Percentiles rank a stretch among this genome's conserved stretches.
Evolutionary conservation across 2,888 invertebrate species (phyloP).

Genomic region (Leptopilina myrica): DNA sequence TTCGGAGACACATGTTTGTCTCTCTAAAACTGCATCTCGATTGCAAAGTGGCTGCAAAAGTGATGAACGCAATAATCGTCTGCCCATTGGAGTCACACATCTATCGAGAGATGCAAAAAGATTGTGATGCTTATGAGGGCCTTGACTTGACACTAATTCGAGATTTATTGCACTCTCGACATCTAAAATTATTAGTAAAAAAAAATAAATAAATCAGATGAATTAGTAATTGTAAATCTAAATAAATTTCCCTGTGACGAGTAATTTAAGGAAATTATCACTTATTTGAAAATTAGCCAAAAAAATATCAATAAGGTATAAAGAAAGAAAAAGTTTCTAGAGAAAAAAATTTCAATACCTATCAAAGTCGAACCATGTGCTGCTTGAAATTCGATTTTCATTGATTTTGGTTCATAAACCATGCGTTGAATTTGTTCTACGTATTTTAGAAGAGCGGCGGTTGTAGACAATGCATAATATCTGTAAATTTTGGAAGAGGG

Average conservation of each 20-base stretch:
- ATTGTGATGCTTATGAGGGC: constrained; percentile 78
- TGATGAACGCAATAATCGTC: constrained; percentile 86
- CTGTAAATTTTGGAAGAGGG: constrained; percentile 76
- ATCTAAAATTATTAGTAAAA: constrained; percentile 79
- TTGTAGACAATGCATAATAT: constrained; percentile 90
- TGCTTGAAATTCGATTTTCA: constrained; percentile 89
- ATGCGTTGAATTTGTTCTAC: constrained; percentile 88
- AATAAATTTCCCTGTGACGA: too few relatives aligned
- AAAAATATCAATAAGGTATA: not conserved
- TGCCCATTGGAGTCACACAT: constrained; percentile 86
- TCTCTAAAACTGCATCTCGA: constrained; percentile 67
- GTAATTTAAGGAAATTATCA: too few relatives aligned
- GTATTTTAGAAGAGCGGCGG: constrained; percentile 91
- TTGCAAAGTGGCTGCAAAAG: constrained; percentile 85
- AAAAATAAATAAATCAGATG: too few relatives aligned
- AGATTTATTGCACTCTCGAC: constrained; percentile 88
- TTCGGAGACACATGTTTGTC: constrained; percentile 88
- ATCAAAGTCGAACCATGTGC: constrained; percentile 90
- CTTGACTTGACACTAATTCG: constrained; percentile 82
- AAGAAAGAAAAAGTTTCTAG: not conserved
- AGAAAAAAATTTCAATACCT: constrained; percentile 78
- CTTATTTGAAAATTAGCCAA: not conserved
- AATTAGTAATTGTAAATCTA: too few relatives aligned
- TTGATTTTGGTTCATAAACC: constrained; percentile 85
- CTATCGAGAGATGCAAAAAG: constrained; percentile 83